Evolutionary conservation across 1,140 invertebrate species (phyloP), one percentile per base, ranked within the genome.

Genomic region (Lepidurus arcticus): DNA sequence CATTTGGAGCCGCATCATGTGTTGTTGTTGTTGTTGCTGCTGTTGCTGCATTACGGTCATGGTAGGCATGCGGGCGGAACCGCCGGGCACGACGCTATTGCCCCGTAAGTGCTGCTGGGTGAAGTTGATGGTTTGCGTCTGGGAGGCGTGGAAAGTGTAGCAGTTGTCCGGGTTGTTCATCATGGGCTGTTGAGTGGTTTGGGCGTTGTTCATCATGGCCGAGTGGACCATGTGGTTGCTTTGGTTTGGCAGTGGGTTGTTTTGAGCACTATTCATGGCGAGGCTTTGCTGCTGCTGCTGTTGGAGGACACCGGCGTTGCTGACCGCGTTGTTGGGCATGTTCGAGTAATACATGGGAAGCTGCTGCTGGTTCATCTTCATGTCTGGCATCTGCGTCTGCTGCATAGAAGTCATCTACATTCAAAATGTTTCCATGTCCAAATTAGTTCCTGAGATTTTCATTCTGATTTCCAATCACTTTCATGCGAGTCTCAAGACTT

Each of bases 121-220:
- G 82, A 94, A 92, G 83, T 93, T 94, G 81, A 95, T 92, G 77
- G 91, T 92, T 85, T 93, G 92, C 74, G 91, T 91, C 85, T 93
- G 92, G 6, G 91, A 91, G 80, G 93, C 89, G 21, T 91, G 90
- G 42, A 78, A 76, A 11, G 53, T 79, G 75, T 75, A 80, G 78
- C 85, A 87, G 82, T 91, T 78, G 34, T 77, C 73, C 91, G 10
- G 89, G 88, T 79, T 91, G 91, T 80, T 87, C 88, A 80, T 88
- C 24, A n/a, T 77, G 34, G 47, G 47, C 74, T 44, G 77, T 65
- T 5, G 85, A 76, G 86, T 84, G 77, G 73, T 82, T 77, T 84
- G 43, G 73, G 26, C 75, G 78, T 78, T 78, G 78, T 73, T 44
- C 65, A 45, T 45, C 73, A 74, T 78, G 21, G 9, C 44, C 44